These are phyloP conservation scores for Phalloptychus januarius DNA, from an alignment of 2,797 vertebrate species.

Conservation along the genomic window DNA sequence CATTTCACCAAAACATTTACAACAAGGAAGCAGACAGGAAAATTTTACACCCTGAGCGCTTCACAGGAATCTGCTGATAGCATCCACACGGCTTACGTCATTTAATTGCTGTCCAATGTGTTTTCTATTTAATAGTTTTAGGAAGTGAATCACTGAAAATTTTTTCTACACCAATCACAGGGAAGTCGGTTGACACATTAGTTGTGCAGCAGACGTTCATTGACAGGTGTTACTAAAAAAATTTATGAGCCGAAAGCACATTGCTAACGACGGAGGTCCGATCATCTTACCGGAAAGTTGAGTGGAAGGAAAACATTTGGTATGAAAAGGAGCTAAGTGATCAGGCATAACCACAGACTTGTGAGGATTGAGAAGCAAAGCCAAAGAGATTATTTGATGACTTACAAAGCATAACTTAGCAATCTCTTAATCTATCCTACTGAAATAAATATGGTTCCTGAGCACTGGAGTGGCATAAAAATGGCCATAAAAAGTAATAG, in stretches of 20 bases:
- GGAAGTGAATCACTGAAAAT: too few species aligned
- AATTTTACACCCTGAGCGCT: neutral
- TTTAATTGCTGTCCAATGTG: neutral
- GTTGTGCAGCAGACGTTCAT: neutral
- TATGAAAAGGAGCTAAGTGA: neutral
- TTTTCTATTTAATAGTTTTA: neutral
- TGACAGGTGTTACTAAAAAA: neutral
- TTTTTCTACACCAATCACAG: neutral
- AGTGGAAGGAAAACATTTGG: neutral
- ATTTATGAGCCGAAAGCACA: neutral
- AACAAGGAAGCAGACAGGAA: neutral
- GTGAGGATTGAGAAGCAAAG: neutral
- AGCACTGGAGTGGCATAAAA: neutral
- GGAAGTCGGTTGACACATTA: neutral
- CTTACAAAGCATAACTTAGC: neutral
- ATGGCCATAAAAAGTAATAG: neutral
- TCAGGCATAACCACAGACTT: neutral
- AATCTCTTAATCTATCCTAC: neutral
- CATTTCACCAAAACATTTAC: neutral
- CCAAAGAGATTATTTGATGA: neutral
- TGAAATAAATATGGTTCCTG: neutral
- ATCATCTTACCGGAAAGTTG: neutral
- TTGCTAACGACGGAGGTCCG: neutral
- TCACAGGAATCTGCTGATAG: neutral
- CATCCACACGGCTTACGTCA: neutral